Percentiles rank a stretch among this genome's conserved stretches.
phyloP scores from a whole-genome alignment of 2,797 vertebrate species.

The Macrochelys suwanniensis region DNA sequence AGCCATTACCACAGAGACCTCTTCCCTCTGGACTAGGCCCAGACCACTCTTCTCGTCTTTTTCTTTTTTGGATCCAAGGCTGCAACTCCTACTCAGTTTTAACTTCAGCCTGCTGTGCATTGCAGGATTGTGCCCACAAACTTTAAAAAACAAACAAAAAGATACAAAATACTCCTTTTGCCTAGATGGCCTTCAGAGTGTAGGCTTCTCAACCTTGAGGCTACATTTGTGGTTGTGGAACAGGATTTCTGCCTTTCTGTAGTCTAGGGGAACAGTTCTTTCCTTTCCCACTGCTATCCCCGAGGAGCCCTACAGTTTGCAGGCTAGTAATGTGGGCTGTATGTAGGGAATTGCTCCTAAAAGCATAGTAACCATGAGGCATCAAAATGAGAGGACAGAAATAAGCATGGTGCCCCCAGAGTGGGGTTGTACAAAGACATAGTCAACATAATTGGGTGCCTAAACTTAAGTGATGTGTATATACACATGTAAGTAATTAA shows the following conservation, averaged over 20 bases:
- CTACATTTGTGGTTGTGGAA: background rate
- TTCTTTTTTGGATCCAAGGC: background rate
- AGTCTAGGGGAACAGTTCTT: background rate
- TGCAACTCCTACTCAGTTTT: background rate
- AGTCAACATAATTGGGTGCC: constrained; percentile 5
- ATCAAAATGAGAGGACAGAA: constrained; percentile 1
- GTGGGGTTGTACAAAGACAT: background rate
- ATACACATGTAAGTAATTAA: constrained; percentile 40
- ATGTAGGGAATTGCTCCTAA: background rate
- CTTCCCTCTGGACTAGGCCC: background rate
- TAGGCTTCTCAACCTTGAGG: background rate
- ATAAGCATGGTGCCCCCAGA: background rate
- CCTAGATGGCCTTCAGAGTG: constrained; percentile 1
- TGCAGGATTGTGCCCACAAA: background rate
- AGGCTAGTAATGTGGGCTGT: background rate
- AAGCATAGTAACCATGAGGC: background rate
- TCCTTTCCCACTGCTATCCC: background rate
- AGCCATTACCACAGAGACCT: background rate
- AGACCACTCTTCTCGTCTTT: background rate
- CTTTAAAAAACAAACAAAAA: background rate
- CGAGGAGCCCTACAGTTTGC: background rate
- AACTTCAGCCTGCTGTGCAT: background rate
- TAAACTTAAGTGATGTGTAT: constrained; percentile 7
- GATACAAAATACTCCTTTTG: background rate
- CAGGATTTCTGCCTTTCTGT: background rate